phyloP scores from a whole-genome alignment of 2,113 vertebrate genomes.

The Condylura cristata region DNA sequence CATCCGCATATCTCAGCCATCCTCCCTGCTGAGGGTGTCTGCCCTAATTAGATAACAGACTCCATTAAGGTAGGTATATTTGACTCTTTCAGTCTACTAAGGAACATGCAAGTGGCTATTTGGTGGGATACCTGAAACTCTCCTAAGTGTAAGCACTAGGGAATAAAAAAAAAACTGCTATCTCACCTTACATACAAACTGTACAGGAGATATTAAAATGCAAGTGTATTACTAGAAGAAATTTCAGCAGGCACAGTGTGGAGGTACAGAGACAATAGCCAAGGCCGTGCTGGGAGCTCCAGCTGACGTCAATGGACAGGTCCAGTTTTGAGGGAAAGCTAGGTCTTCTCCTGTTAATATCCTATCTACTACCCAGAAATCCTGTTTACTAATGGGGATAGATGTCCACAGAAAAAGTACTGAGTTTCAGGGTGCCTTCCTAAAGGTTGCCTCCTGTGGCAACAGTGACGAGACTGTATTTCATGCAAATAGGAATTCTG shows the following conservation, averaged over 20 bases:
- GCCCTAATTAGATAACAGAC: background rate
- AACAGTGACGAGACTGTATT: background rate
- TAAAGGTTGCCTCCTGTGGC: background rate
- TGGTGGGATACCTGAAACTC: background rate
- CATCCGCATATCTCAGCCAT: background rate
- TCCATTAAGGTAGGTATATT: background rate
- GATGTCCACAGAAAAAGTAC: background rate
- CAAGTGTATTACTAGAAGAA: slow-evolving; percentile 2
- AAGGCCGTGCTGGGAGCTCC: background rate
- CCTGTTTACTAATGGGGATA: background rate
- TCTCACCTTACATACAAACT: background rate
- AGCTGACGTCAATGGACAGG: background rate
- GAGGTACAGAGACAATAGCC: background rate
- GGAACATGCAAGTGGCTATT: background rate
- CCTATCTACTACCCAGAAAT: background rate
- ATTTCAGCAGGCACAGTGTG: background rate
- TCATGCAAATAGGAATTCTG: background rate
- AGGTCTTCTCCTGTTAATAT: background rate
- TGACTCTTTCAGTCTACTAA: background rate
- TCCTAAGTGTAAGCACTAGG: background rate
- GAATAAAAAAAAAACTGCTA: background rate
- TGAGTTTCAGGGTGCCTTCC: background rate
- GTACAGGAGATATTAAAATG: slow-evolving; percentile 33
- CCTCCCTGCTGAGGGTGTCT: background rate
- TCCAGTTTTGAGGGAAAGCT: background rate